Evolutionary conservation across 2,113 vertebrate species (phyloP).

Genomic region (Donacobius atricapilla): DNA sequence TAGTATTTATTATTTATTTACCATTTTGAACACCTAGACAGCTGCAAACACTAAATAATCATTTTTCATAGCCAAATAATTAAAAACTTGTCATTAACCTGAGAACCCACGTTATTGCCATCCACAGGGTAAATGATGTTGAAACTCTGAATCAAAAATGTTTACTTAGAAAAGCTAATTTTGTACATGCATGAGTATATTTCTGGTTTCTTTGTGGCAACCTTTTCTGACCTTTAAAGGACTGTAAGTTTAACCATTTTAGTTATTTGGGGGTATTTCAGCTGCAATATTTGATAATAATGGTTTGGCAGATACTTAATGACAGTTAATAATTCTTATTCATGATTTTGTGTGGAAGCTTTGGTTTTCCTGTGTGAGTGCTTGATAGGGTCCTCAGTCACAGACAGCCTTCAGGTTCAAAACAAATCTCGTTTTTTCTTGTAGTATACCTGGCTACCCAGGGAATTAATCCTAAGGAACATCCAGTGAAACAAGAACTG

Average conservation of each 20-base stretch:
- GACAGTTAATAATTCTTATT: neutral
- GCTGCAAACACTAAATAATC: neutral
- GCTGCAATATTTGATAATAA: neutral
- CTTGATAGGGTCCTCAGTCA: neutral
- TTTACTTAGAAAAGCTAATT: neutral
- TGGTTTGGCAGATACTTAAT: neutral
- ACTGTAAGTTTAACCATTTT: neutral
- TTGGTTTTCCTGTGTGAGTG: neutral
- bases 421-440: neutral
- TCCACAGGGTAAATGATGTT: neutral
- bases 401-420: neutral
- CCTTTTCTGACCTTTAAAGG: neutral
- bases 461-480: slow-evolving; percentile 94
- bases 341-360: neutral
- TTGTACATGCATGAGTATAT: neutral
- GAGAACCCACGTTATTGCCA: neutral
- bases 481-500: slow-evolving; percentile 94
- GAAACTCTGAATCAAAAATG: neutral
- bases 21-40: neutral
- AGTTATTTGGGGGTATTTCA: neutral
- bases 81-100: neutral
- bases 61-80: neutral
- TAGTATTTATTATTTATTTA: neutral
- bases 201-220: neutral
- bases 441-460: slow-evolving; percentile 91